Conservation (phyloP, 2,888 invertebrate genomes). For the Amphipoea lucens region DNA sequence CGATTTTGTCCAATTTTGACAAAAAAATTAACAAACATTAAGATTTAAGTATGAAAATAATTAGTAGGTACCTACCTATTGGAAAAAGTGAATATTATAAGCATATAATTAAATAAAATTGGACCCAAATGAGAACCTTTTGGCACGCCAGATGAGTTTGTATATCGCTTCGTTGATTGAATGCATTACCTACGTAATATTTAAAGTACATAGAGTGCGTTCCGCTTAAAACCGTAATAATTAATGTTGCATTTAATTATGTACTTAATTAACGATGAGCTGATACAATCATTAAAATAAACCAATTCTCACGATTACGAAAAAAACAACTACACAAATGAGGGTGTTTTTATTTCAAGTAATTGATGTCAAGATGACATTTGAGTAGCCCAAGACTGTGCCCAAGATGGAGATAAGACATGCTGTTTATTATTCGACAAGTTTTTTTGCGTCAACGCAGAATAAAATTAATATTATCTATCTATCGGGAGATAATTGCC, state of each 20-base stretch:
- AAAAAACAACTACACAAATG: constrained; percentile 13
- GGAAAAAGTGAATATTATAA: background rate
- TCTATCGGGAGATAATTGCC: constrained; percentile 23
- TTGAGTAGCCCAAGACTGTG: background rate
- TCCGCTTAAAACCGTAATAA: background rate
- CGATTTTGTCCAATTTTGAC: background rate
- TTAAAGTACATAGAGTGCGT: background rate
- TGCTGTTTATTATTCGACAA: constrained; percentile 40
- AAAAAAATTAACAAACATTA: background rate
- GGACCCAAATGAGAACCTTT: background rate
- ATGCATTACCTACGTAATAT: background rate
- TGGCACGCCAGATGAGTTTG: background rate
- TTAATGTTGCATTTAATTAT: background rate
- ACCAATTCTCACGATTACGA: constrained; percentile 5
- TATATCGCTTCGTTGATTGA: background rate
- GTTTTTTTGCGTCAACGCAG: constrained; percentile 41
- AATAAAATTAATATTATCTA: constrained; percentile 24
- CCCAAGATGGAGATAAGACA: constrained; percentile 25
- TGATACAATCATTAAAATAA: background rate
- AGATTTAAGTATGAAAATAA: background rate
- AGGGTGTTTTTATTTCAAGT: constrained; percentile 28
- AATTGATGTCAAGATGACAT: constrained; percentile 31
- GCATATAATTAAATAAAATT: background rate
- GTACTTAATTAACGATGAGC: background rate
- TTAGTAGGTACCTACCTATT: background rate